Evolutionary conservation across 2,113 vertebrate genomes (phyloP).

Genomic region (Ammospiza nelsoni): DNA sequence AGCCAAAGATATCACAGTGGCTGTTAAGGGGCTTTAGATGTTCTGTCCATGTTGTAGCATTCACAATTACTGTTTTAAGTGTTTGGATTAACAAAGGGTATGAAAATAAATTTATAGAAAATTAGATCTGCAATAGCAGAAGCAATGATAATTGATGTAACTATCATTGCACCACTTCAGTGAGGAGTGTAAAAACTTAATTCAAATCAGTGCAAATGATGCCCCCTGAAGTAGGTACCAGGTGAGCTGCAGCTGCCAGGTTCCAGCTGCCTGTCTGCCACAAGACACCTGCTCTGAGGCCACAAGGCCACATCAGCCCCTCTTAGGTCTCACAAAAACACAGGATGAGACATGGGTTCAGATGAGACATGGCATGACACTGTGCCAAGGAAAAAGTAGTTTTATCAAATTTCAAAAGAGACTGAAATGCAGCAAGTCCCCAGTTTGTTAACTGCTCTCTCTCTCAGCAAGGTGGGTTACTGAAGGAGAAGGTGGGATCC

Average conservation of each 20-base stretch:
- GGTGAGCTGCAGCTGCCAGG: neutral
- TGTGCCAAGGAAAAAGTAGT: neutral
- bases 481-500: neutral
- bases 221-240: neutral
- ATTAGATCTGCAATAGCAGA: neutral
- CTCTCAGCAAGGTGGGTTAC: neutral
- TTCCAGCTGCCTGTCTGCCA: neutral
- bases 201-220: neutral
- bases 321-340: rapidly evolving
- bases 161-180: neutral
- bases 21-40: neutral
- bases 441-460: neutral
- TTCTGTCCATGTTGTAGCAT: neutral
- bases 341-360: neutral
- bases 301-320: neutral
- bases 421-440: neutral
- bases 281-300: neutral
- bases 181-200: neutral
- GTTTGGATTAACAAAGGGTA: no score
- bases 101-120: neutral
- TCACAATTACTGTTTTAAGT: neutral
- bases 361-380: neutral
- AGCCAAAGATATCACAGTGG: neutral
- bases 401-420: neutral
- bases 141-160: neutral